Conservation (phyloP, 2,888 invertebrate genomes). For the Ormia ochracea region DNA sequence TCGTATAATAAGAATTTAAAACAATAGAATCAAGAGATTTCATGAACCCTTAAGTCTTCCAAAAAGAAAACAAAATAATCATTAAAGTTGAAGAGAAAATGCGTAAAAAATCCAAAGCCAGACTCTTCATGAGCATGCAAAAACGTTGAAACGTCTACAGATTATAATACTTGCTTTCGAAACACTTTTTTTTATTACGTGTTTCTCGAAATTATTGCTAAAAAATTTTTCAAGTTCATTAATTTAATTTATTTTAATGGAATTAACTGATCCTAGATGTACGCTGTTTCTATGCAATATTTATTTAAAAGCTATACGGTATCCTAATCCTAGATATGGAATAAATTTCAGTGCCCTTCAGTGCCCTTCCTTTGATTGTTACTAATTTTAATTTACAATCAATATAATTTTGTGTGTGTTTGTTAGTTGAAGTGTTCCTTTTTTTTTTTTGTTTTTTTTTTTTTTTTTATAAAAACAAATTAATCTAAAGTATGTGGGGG, state of each 20-base stretch:
- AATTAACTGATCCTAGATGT: constrained; percentile 6
- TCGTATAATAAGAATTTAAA: background rate
- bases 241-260: background rate
- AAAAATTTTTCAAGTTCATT: constrained; percentile 20
- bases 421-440: too few relatives aligned
- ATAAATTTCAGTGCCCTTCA: constrained; percentile 2
- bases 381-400: constrained; percentile 55
- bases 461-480: background rate
- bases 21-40: background rate
- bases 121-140: background rate
- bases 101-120: background rate
- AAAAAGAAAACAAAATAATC: background rate
- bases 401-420: constrained; percentile 26
- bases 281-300: constrained; percentile 10
- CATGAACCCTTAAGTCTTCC: background rate
- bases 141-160: background rate
- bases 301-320: background rate
- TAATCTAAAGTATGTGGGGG: constrained; percentile 28
- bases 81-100: background rate
- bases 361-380: constrained; percentile 56
- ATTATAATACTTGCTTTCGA: background rate
- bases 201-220: constrained; percentile 2
- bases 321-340: too few relatives aligned
- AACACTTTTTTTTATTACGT: background rate
- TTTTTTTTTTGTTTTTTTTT: constrained; percentile 15